Conservation (phyloP, 2,888 invertebrate species). For the Steinernema scapterisci region DNA sequence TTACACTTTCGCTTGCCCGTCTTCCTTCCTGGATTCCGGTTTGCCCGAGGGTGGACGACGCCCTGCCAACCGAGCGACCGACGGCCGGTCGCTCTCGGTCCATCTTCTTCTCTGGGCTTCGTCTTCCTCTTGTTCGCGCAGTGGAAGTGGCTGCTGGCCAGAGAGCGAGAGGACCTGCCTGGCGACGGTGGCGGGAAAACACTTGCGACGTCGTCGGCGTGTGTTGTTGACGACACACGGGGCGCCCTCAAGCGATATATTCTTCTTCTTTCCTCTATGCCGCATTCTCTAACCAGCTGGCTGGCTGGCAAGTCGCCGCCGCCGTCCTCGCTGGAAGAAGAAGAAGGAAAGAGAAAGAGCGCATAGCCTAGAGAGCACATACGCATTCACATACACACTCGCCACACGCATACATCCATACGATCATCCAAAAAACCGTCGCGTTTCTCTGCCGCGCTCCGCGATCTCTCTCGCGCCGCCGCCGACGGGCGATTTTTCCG, state of each 20-base stretch:
- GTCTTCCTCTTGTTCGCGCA: neutral
- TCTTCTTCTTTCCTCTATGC: neutral
- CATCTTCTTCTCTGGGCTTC: neutral
- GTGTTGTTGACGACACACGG: constrained; percentile 3
- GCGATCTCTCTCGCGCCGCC: constrained; percentile 6
- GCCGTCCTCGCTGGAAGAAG: neutral
- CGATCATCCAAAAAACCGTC: constrained; percentile 31
- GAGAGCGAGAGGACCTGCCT: constrained; percentile 24
- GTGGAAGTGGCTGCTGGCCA: too few species aligned
- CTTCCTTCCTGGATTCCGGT: constrained; percentile 32
- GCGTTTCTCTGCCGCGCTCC: constrained; percentile 30
- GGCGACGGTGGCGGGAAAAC: constrained; percentile 15
- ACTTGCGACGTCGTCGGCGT: constrained; percentile 23
- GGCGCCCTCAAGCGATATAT: constrained; percentile 25
- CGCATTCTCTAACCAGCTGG: constrained; percentile 19
- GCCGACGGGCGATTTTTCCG: constrained; percentile 30
- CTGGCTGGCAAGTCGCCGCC: neutral
- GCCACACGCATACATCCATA: constrained; percentile 31
- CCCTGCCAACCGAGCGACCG: neutral
- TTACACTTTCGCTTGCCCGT: constrained; percentile 32
- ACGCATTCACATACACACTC: constrained; percentile 32
- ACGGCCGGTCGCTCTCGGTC: neutral
- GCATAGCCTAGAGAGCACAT: constrained; percentile 23
- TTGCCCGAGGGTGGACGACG: constrained; percentile 32
- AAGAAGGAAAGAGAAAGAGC: neutral